A percentile compares a stretch with the other conserved stretches of the same genome.
Conservation (phyloP, 2,113 vertebrate genomes). For the Pica pica region DNA sequence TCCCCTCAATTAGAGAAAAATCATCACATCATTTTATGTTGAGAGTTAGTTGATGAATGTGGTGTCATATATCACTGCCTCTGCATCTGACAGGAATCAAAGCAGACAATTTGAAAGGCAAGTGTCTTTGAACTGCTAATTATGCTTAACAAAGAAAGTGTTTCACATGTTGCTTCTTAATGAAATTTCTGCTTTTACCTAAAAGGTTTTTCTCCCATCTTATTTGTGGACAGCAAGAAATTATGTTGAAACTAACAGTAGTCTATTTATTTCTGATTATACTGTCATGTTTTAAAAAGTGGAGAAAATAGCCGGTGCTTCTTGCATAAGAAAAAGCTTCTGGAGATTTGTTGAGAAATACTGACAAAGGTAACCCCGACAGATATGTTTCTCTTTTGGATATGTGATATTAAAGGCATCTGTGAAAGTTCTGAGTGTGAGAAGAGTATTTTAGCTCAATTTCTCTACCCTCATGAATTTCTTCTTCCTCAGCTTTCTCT, state of each 20-base stretch:
- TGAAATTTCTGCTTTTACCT: neutral
- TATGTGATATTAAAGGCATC: neutral
- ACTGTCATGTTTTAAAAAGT: neutral
- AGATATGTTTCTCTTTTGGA: neutral
- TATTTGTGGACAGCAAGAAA: neutral
- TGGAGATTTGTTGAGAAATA: neutral
- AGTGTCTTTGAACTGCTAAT: constrained; percentile 6
- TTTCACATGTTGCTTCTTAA: neutral
- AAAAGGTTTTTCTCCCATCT: neutral
- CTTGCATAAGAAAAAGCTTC: neutral
- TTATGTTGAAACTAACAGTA: neutral
- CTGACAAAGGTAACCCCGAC: neutral
- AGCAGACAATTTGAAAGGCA: constrained; percentile 15
- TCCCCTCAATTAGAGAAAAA: constrained; percentile 1
- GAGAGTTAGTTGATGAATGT: neutral
- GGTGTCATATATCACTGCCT: neutral
- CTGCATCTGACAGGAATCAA: constrained; percentile 14
- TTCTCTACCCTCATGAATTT: neutral
- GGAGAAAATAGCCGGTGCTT: neutral
- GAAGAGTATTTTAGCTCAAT: neutral
- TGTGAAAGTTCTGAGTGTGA: neutral
- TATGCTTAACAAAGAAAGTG: neutral
- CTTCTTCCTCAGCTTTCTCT: neutral
- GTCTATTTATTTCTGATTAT: neutral
- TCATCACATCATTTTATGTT: neutral